Conservation (phyloP, 2,888 invertebrate species). For the Coremacera marginata region DNA sequence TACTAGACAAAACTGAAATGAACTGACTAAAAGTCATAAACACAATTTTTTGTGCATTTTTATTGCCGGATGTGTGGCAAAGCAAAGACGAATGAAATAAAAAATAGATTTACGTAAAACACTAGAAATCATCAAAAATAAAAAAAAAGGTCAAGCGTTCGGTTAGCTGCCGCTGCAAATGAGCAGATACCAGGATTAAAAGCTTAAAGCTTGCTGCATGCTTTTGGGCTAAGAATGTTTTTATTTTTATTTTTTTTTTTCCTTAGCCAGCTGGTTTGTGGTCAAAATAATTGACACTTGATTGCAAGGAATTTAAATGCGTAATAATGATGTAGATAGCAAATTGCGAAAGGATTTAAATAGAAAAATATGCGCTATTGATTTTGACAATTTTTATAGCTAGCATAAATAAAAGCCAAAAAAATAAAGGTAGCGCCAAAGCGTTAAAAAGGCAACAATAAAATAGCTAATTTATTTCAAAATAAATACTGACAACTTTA, state of each 20-base stretch:
- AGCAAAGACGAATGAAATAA: not conserved
- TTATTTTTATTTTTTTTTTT: not conserved
- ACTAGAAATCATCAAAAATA: not conserved
- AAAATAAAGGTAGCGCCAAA: no score
- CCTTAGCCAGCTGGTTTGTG: not conserved
- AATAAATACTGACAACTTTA: no score
- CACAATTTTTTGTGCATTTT: conserved; percentile 22
- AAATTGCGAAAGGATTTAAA: not conserved
- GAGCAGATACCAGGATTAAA: conserved; percentile 24
- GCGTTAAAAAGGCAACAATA: no score
- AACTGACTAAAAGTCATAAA: conserved; percentile 26
- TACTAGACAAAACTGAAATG: not conserved
- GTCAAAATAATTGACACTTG: conserved; percentile 32
- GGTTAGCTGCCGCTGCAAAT: conserved; percentile 17
- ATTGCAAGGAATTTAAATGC: conserved; percentile 19
- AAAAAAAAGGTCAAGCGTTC: conserved; percentile 24
- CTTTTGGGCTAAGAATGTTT: not conserved
- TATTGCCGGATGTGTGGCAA: conserved; percentile 5
- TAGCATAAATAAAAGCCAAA: no score
- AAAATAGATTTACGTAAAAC: not conserved
- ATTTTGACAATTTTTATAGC: no score
- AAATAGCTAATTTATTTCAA: no score
- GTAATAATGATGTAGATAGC: not conserved
- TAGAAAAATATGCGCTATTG: no score
- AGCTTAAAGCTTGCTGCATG: not conserved